Conservation (phyloP, 2,113 vertebrate genomes). For the Tupaia chinensis region DNA sequence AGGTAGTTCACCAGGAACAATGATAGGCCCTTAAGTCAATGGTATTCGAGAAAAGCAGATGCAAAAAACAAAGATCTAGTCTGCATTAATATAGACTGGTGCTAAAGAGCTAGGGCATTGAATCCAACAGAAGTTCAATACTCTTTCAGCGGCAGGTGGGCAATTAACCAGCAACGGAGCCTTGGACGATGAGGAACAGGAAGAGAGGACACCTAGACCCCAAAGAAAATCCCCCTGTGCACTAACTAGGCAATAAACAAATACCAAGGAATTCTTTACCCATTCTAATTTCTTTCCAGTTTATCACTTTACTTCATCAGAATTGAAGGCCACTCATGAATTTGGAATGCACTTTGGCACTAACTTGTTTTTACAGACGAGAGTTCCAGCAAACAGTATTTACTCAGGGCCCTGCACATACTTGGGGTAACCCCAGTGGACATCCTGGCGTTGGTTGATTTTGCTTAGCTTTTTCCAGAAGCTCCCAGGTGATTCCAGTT, state of each 20-base stretch:
- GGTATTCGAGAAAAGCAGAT: background rate
- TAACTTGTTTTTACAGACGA: background rate
- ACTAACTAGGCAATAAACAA: background rate
- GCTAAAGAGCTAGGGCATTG: background rate
- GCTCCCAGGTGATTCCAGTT: background rate
- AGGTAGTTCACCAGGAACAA: too few relatives aligned
- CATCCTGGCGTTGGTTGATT: background rate
- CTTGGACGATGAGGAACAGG: background rate
- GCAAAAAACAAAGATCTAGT: background rate
- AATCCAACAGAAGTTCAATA: too few relatives aligned
- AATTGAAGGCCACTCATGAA: background rate
- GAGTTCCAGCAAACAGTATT: background rate
- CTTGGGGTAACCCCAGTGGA: background rate
- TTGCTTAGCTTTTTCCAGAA: background rate
- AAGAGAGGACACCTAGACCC: background rate
- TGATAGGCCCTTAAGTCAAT: too few relatives aligned
- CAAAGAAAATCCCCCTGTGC: background rate
- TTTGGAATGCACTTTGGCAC: background rate
- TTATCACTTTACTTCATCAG: background rate
- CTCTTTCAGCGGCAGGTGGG: rapidly evolving
- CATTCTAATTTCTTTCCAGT: background rate
- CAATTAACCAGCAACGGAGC: background rate
- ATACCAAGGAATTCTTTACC: background rate
- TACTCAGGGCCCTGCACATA: background rate
- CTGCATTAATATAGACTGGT: background rate